Evolutionary conservation across 2,113 vertebrate genomes (phyloP), one percentile per base, ranked within the genome.

Genomic region (Passer domesticus): DNA sequence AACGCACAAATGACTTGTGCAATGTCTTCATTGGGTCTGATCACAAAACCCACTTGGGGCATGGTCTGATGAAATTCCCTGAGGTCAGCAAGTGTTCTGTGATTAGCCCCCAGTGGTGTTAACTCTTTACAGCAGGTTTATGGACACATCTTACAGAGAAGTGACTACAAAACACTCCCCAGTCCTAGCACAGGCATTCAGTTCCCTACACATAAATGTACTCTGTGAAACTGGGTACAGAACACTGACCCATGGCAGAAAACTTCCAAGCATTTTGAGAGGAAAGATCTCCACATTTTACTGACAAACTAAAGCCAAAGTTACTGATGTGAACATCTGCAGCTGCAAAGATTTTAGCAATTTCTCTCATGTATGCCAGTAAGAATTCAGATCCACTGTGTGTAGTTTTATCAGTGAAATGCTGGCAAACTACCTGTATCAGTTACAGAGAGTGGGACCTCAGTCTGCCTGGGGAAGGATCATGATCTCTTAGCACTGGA

Each of bases 101-200:
- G 23, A 63, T 56, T 30, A 84, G 44, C 33, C 25, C 37, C 39
- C 35, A 10, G 30, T 23, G 5, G 31, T 30, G 37, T 83, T 93
- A 92, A 91, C 87, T 92, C 76, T 62, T 85, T 50, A 33, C 59
- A 82, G 56, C 31, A 37, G n/a, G 59, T 76, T 78, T 84, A 27
- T 13, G 41, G 52, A 47, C 1, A 15, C 39, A 33, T 30, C 52
- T 47, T 52, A 53, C 43, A 64, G 53, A 64, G 52, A 52, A 88
- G 37, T 21, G 37, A 47, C 69, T 53, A 55, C 58, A 59, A 74
- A 63, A 44, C 33, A 1, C 50, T 21, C 24, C 50, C 53, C 15
- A 9, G 19, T 60, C 59, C 58, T 13, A 17, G 46, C 24, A 43
- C 23, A 1, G 11, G 14, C 49, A 7, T 44, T 20, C 35, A 8